Conservation (phyloP, 2,113 vertebrate genomes). For the Poicephalus gulielmi region DNA sequence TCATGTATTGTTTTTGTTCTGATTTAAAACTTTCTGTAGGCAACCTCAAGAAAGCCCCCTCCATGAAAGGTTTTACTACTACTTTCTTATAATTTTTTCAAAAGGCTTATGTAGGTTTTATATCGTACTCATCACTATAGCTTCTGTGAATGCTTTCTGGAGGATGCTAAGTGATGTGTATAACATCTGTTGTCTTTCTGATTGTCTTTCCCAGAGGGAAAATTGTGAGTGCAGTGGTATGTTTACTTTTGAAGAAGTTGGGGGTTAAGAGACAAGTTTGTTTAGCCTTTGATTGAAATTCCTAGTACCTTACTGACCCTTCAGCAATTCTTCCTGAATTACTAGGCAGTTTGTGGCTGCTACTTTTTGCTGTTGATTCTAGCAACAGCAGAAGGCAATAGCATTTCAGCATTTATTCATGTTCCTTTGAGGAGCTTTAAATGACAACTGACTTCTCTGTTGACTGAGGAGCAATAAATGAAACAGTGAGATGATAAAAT, state of each 20-base stretch:
- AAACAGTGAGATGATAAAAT: neutral
- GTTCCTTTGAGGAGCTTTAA: neutral
- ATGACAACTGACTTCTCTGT: neutral
- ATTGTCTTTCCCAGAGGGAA: neutral
- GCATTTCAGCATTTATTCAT: neutral
- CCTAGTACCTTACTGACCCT: neutral
- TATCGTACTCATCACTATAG: neutral
- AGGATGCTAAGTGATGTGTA: neutral
- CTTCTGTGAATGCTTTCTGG: conserved; percentile 17
- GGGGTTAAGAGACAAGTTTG: neutral
- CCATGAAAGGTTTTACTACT: neutral
- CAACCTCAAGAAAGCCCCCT: neutral
- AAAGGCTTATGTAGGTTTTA: neutral
- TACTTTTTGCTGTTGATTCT: neutral
- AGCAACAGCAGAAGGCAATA: neutral
- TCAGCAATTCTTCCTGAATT: neutral
- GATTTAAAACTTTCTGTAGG: neutral
- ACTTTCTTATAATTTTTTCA: neutral
- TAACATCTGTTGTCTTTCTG: neutral
- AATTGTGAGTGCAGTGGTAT: neutral
- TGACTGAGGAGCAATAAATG: neutral
- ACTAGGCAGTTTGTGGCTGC: neutral
- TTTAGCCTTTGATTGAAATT: conserved; percentile 1
- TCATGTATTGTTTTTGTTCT: neutral
- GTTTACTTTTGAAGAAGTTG: neutral